phyloP scores from a whole-genome alignment of 2,888 invertebrate genomes.

The Eudemis profundana region DNA sequence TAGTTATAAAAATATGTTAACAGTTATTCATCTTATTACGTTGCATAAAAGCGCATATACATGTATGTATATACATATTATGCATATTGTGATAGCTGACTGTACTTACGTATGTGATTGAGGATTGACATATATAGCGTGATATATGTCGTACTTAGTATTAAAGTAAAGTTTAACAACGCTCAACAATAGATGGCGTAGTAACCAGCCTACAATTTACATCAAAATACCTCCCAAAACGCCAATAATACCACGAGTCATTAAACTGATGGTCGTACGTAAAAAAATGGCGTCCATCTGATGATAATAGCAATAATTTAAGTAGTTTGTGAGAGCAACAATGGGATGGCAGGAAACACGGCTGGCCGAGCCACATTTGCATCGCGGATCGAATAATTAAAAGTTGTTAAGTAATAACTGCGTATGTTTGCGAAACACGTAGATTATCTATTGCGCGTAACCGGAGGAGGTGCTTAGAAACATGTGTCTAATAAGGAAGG shows the following conservation, averaged over 20 bases:
- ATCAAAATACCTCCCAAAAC: slow-evolving; percentile 10
- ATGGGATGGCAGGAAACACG: slow-evolving; percentile 30
- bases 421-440: slow-evolving; percentile 35
- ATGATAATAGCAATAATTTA: slow-evolving; percentile 33
- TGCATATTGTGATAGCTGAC: no score
- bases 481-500: no score
- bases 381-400: slow-evolving; percentile 38
- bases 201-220: neutral
- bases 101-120: no score
- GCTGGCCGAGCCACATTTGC: slow-evolving; percentile 37
- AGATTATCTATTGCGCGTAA: slow-evolving; percentile 34
- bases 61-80: no score
- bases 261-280: slow-evolving; percentile 7
- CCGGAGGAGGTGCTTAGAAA: no score
- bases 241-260: neutral
- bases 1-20: no score
- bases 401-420: slow-evolving; percentile 37
- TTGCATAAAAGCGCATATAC: no score
- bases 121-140: no score
- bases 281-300: slow-evolving; percentile 31
- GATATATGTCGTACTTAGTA: neutral
- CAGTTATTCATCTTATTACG: no score
- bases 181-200: slow-evolving; percentile 3
- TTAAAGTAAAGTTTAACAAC: neutral
- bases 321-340: slow-evolving; percentile 29